Conservation (phyloP, 2,113 vertebrate genomes). For the Platycercus adscitus region DNA sequence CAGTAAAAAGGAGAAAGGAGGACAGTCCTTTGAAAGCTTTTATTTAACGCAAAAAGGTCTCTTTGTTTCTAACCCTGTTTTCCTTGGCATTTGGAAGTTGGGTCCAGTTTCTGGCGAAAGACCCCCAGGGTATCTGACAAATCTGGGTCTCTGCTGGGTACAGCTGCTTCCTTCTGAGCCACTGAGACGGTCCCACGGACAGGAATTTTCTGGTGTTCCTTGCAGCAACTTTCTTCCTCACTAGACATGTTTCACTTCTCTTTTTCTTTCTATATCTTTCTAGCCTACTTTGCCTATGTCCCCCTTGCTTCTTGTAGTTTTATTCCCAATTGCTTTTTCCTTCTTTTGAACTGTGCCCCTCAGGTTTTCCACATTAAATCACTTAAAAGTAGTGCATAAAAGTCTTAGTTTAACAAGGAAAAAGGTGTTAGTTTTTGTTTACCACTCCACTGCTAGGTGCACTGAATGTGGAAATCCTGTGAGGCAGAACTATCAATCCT, state of each 20-base stretch:
- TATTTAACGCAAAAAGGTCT: not conserved
- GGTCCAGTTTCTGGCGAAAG: not conserved
- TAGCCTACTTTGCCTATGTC: not conserved
- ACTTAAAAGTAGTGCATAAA: not conserved
- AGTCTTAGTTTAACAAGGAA: not conserved
- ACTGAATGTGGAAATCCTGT: not conserved
- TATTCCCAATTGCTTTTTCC: not conserved
- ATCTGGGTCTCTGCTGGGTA: not conserved
- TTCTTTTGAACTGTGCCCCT: not conserved
- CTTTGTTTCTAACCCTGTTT: not conserved
- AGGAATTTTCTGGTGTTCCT: not conserved
- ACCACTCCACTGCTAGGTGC: not conserved
- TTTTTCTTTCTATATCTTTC: not conserved
- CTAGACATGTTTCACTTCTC: not conserved
- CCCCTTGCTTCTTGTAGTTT: not conserved
- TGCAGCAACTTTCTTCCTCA: not conserved
- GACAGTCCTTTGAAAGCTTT: not conserved
- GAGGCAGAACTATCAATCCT: not conserved
- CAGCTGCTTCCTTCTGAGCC: not conserved
- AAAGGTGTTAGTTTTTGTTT: not conserved
- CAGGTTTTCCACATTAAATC: not conserved
- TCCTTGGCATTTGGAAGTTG: not conserved
- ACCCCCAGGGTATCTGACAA: not conserved
- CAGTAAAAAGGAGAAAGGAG: not conserved
- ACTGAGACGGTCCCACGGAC: not conserved